Percentiles rank a stretch among this genome's conserved stretches.
phyloP scores from a whole-genome alignment of 2,888 invertebrate genomes.

The Chirona hameri region DNA sequence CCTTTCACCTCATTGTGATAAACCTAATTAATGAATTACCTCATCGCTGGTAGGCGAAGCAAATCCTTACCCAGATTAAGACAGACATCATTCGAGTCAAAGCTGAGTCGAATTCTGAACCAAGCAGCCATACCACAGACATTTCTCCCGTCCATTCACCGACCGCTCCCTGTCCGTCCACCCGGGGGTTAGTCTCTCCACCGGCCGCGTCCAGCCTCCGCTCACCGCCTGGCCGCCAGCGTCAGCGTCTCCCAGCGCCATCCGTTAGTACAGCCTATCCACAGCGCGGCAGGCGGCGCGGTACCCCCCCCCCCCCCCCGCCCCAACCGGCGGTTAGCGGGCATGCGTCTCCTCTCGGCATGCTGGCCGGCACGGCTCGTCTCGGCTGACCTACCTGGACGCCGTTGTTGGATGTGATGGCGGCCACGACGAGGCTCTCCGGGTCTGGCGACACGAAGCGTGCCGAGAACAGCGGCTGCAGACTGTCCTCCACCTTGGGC shows the following conservation, averaged over 20 bases:
- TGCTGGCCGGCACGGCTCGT: neutral
- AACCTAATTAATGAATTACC: too few relatives aligned
- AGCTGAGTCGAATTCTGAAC: neutral
- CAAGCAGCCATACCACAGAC: neutral
- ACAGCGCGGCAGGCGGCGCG: too few relatives aligned
- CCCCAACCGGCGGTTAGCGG: neutral
- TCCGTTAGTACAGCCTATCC: too few relatives aligned
- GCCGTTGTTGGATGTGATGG: constrained; percentile 29
- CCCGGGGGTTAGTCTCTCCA: too few relatives aligned
- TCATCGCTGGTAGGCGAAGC: too few relatives aligned
- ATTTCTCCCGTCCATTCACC: neutral
- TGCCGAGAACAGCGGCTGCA: constrained; percentile 23
- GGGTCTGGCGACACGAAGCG: neutral
- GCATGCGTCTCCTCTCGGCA: neutral
- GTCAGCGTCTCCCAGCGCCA: too few relatives aligned
- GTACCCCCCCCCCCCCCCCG: neutral
- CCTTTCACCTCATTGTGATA: too few relatives aligned
- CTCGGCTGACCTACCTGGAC: neutral
- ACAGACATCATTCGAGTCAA: too few relatives aligned
- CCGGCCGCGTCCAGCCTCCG: too few relatives aligned
- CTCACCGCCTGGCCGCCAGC: too few relatives aligned
- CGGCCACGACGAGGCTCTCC: neutral
- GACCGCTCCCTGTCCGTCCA: too few relatives aligned
- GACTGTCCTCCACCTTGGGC: constrained; percentile 9
- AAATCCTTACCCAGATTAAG: too few relatives aligned